Conservation (phyloP, 2,797 vertebrate species). For the Acanthis flammea region DNA sequence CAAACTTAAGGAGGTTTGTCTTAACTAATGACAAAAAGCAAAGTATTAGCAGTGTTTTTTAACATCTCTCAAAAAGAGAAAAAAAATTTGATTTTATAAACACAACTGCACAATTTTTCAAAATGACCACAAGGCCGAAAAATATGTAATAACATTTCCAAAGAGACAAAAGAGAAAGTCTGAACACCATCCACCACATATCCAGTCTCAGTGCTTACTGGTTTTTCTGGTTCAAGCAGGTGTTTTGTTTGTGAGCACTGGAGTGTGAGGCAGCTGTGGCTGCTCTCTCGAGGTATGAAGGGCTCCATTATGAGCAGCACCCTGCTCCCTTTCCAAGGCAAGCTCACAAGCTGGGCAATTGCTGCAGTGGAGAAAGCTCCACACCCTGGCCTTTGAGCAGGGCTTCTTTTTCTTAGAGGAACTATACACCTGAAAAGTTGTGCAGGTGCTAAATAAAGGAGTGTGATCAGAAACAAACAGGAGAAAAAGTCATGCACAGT, state of each 20-base stretch:
- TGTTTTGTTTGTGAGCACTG: slow-evolving; percentile 51
- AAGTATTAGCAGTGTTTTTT: not conserved
- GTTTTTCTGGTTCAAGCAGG: slow-evolving; percentile 10
- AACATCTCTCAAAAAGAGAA: not conserved
- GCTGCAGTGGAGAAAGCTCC: not conserved
- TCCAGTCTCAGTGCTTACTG: not conserved
- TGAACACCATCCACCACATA: not conserved
- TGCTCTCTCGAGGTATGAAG: slow-evolving; percentile 29
- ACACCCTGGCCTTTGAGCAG: not conserved
- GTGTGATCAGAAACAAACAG: not conserved
- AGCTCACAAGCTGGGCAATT: not conserved
- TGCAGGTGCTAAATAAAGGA: not conserved
- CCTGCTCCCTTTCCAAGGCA: not conserved
- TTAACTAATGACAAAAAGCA: not conserved
- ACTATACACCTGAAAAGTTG: not conserved
- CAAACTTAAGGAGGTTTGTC: not conserved
- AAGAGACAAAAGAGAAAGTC: not conserved
- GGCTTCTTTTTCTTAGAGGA: not conserved
- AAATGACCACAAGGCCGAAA: not conserved
- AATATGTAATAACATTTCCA: not conserved
- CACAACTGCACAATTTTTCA: not conserved
- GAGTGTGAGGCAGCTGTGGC: slow-evolving; percentile 57
- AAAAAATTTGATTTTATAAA: not conserved
- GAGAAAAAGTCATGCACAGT: not conserved
- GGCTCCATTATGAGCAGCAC: not conserved